phyloP scores from a whole-genome alignment of 2,113 vertebrate species.

The Diadophis punctatus region DNA sequence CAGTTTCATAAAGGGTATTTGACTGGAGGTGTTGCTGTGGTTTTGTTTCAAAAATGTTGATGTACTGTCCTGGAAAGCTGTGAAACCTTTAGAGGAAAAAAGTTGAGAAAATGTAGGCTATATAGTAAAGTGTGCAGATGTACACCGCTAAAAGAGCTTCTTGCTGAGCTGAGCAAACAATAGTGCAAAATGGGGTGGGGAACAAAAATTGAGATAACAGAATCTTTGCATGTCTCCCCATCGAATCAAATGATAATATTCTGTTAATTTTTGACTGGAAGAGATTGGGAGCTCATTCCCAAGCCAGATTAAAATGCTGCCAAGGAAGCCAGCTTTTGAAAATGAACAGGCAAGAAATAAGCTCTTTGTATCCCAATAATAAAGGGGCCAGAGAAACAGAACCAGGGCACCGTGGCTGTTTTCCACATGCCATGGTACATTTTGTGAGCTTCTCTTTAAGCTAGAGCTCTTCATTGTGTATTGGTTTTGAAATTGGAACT shows the following conservation, averaged over 20 bases:
- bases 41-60: background rate
- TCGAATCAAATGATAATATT: background rate
- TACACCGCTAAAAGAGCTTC: background rate
- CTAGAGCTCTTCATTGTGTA: background rate
- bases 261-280: background rate
- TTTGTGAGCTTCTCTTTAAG: background rate
- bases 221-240: background rate
- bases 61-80: background rate
- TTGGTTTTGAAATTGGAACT: conserved; percentile 3
- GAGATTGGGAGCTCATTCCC: background rate
- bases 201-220: background rate
- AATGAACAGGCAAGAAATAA: background rate
- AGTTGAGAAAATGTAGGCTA: background rate
- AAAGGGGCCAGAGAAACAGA: background rate
- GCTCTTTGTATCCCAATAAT: conserved; percentile 6
- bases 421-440: background rate
- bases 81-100: background rate
- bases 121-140: background rate
- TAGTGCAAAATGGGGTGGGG: background rate
- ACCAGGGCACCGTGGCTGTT: background rate
- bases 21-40: background rate
- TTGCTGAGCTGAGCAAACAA: background rate
- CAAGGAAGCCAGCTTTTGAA: background rate
- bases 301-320: background rate
- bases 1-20: background rate